Base-by-base conservation (phyloP, 2,888 invertebrate species). In the Melanophora roralis region DNA sequence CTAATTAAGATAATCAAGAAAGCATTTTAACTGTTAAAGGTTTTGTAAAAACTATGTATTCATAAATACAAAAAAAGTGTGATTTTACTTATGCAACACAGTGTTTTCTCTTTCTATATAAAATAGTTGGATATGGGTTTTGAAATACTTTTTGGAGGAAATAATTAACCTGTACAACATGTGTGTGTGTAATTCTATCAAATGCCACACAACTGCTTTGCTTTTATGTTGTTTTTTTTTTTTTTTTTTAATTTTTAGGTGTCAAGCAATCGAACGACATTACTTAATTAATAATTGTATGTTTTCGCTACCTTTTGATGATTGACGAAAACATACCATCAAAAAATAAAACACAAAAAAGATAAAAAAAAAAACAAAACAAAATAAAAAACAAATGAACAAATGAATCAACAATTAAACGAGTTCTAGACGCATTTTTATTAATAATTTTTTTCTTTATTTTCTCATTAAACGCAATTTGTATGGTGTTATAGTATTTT, bases 221-320 rank as follows among this genome's bases (percentile, higher is more conserved):
- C 2, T 68, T 51, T 57, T 21, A 14, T 11, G n/a, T 60, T 53
- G 19, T 64, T n/a, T n/a, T 27, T 27, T 27, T 27, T 27, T 27
- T 5, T 2, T 19, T 43, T 38, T 67, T 68, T 11, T 14, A 53
- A 32, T 27, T 27, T 27, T 82, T 83, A 82, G 79, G 62, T 77
- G 76, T 83, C 27, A 27, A 27, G 27, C 27, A 16, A 32, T 45
- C 12, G 83, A 64, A 85, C 83, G 86, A 88, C 88, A 86, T 86
- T 88, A 86, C 85, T 84, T 86, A 88, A 88, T 88, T 87, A 88
- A 86, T 84, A 85, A 85, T 85, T 85, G 83, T 81, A 84, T 88
- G 86, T 85, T 87, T 87, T 88, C 87, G 88, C 87, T 87, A 87
- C 87, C 86, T 88, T 88, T 87, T 87, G 88, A 87, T 87, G 87